phyloP scores from a whole-genome alignment of 2,797 vertebrate genomes.

The Chelonia mydas region DNA sequence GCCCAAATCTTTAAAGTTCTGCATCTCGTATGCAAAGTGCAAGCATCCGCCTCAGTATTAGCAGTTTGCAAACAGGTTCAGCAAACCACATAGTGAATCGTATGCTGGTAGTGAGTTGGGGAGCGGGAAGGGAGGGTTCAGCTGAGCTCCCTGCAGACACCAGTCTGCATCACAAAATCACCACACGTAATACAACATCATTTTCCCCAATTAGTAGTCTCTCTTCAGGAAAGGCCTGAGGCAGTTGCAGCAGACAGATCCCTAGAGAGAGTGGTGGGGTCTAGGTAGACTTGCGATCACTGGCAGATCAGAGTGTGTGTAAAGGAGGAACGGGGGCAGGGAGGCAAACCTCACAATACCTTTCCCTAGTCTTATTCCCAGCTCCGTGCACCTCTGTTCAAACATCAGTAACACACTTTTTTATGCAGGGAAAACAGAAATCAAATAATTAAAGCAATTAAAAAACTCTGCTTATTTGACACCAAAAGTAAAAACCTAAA shows the following conservation, averaged over 20 bases:
- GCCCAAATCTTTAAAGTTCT: slow-evolving; percentile 9
- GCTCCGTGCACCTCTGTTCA: slow-evolving; percentile 15
- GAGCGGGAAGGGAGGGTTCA: neutral
- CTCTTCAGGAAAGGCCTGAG: slow-evolving; percentile 73
- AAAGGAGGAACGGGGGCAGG: neutral
- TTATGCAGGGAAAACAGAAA: slow-evolving; percentile 41
- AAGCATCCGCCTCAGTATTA: neutral
- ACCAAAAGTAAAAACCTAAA: neutral
- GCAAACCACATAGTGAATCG: rapidly evolving
- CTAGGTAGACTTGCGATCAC: slow-evolving; percentile 68
- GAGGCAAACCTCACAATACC: slow-evolving; percentile 30
- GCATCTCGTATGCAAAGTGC: neutral
- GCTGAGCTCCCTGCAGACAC: neutral
- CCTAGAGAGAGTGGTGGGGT: slow-evolving; percentile 50
- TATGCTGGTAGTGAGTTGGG: neutral
- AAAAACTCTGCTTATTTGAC: slow-evolving; percentile 29
- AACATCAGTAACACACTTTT: slow-evolving; percentile 2
- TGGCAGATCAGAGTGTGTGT: slow-evolving; percentile 27
- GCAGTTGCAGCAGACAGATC: slow-evolving; percentile 65
- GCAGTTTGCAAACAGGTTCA: neutral
- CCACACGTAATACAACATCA: slow-evolving; percentile 68
- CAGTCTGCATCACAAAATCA: slow-evolving; percentile 68
- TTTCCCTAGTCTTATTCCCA: slow-evolving; percentile 5
- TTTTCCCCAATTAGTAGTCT: slow-evolving; percentile 70
- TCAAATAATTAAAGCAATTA: neutral